Conservation (phyloP, 2,797 vertebrate species). For the Chloroceryle amazona region DNA sequence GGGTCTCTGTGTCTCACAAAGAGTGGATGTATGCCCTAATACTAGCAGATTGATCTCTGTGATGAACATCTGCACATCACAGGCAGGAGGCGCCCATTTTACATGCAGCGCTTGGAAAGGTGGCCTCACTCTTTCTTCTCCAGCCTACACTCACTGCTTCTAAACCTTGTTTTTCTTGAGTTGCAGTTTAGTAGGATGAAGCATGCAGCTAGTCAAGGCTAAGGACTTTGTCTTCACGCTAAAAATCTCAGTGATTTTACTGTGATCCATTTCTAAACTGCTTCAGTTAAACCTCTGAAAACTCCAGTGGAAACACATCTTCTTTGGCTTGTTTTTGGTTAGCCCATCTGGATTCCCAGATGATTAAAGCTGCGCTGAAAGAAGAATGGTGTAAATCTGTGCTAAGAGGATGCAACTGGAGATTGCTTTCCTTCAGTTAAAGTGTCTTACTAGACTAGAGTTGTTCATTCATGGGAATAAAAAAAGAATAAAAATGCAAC, state of each 20-base stretch:
- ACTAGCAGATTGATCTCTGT: neutral
- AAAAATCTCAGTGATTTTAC: neutral
- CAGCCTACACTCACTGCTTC: neutral
- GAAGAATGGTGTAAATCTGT: neutral
- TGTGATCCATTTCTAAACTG: neutral
- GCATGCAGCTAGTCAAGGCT: neutral
- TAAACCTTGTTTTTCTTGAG: neutral
- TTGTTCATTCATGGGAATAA: neutral
- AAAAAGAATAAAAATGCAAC: neutral
- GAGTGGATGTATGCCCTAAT: neutral
- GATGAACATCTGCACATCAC: rapidly evolving
- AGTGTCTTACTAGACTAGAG: neutral
- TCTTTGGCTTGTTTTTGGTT: neutral
- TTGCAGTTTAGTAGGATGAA: neutral
- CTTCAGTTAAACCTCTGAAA: neutral
- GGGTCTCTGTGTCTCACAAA: neutral
- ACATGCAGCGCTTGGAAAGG: rapidly evolving
- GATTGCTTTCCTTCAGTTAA: neutral
- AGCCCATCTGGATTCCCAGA: neutral
- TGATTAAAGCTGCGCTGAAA: neutral
- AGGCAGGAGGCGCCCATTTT: neutral
- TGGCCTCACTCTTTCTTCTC: neutral
- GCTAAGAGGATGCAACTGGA: neutral
- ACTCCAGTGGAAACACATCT: neutral
- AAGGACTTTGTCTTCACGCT: neutral